Evolutionary conservation across 2,113 vertebrate genomes (phyloP), one percentile per base, ranked within the genome.

Genomic region (Opisthocomus hoazin): DNA sequence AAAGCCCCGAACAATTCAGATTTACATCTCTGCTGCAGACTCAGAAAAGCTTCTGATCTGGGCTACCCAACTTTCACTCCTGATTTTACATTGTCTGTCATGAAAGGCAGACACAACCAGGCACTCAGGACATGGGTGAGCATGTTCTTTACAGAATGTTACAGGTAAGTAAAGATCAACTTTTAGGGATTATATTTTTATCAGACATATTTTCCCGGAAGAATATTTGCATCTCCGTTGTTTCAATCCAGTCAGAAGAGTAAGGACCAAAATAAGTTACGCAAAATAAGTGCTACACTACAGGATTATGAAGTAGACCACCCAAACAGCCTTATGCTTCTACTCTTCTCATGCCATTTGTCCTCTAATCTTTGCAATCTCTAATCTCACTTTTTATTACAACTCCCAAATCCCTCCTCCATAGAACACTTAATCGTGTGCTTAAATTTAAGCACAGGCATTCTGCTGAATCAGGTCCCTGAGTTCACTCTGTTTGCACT

Each of bases 371-470:
- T 95, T 61, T 65, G 37, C 77, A 77, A 73, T 50, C 77, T 90
- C 78, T 89, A 69, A 86, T 91, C 81, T 89, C 74, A 65, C 53
- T 92, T 96, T 84, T 94, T 91, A 92, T 95, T 87, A 57, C 86
- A 84, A 76, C 30, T 91, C 79, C 68, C 64, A 93, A 91, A 85
- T 80, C 75, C 45, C 27, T 86, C 27, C 66, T 87, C 58, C 34
- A 61, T 54, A 83, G 65, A 94, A 89, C 61, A 90, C 80, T 65
- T 78, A 92, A 75, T 15, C 12, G 10, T 65, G 50, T 77, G 50
- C 77, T 95, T 93, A 51, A 48, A 83, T 76, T 69, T 36, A 90
- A 86, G 63, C 82, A 73, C 36, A 85, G 60, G n/a, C 5, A 4
- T 84, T 84, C 58, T 79, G 36, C 66, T 69, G 77, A 84, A 87